Conservation (phyloP, 2,888 invertebrate genomes). For the Ashinkailepas kermadecensis region DNA sequence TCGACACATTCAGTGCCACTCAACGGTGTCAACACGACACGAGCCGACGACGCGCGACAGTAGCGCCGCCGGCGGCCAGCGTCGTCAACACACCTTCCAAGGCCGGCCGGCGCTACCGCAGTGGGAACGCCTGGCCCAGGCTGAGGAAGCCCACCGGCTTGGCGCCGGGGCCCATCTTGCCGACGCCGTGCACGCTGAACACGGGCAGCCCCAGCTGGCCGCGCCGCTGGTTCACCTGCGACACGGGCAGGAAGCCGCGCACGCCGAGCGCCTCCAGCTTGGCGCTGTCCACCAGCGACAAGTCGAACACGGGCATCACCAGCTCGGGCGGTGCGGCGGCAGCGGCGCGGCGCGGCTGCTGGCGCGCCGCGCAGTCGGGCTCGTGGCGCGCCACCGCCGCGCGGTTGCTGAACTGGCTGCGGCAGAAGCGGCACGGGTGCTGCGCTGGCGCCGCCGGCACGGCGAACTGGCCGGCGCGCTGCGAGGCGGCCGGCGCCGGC, state of each 20-base stretch:
- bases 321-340: conserved; percentile 28
- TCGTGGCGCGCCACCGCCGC: conserved; percentile 46
- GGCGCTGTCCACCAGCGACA: conserved; percentile 31
- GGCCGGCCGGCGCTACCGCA: background rate
- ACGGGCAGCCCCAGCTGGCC: conserved; percentile 34
- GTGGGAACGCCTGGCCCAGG: background rate
- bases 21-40: too few relatives aligned
- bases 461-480: conserved; percentile 28
- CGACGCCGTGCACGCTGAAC: conserved; percentile 30
- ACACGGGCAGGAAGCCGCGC: conserved; percentile 33
- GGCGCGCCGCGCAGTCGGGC: conserved; percentile 39
- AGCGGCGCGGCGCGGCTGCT: background rate
- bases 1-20: too few relatives aligned
- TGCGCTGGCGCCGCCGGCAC: conserved; percentile 31
- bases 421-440: conserved; percentile 46
- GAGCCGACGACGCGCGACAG: too few relatives aligned
- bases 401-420: conserved; percentile 45
- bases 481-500: conserved; percentile 24
- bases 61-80: too few relatives aligned
- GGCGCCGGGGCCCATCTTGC: conserved; percentile 24
- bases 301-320: conserved; percentile 33
- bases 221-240: conserved; percentile 32
- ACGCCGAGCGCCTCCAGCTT: conserved; percentile 33
- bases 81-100: too few relatives aligned
- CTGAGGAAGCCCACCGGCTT: background rate